A percentile compares a stretch with the other conserved stretches of the same genome.
phyloP scores from a whole-genome alignment of 1,140 invertebrate genomes.

The Drosophila sulfurigaster region DNA sequence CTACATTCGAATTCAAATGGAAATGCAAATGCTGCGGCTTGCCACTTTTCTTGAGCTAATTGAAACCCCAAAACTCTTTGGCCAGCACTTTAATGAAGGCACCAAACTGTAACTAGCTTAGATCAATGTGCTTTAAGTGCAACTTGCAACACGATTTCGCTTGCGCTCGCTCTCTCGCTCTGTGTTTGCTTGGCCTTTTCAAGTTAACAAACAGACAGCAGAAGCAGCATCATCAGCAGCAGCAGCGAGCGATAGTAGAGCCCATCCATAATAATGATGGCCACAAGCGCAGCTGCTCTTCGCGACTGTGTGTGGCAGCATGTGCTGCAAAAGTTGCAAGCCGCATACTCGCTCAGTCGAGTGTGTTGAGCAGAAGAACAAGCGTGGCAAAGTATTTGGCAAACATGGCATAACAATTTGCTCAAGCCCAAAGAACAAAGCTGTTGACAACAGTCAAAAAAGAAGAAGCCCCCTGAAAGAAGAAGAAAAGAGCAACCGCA shows the following conservation, averaged over 20 bases:
- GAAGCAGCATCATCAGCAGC: slow-evolving; percentile 12
- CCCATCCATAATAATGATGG: slow-evolving; percentile 53
- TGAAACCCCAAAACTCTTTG: slow-evolving; percentile 48
- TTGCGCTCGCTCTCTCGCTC: slow-evolving; percentile 1
- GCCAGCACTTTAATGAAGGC: slow-evolving; percentile 37
- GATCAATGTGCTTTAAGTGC: slow-evolving; percentile 33
- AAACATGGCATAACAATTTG: slow-evolving; percentile 80
- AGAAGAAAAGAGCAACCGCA: slow-evolving; percentile 39
- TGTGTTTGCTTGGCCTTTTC: slow-evolving; percentile 46
- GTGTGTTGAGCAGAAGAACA: slow-evolving; percentile 50
- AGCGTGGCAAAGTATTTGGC: slow-evolving; percentile 76
- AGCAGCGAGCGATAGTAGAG: neutral
- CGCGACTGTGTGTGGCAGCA: slow-evolving; percentile 19
- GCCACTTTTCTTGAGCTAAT: slow-evolving; percentile 56
- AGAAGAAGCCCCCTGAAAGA: neutral
- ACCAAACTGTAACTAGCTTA: slow-evolving; percentile 15
- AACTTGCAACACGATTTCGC: slow-evolving; percentile 4
- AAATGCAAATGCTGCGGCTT: slow-evolving; percentile 47
- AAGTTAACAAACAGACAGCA: slow-evolving; percentile 45
- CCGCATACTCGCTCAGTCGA: slow-evolving; percentile 11
- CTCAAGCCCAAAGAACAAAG: slow-evolving; percentile 55
- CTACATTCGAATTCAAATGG: slow-evolving; percentile 21
- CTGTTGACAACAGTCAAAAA: slow-evolving; percentile 61
- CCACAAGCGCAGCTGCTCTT: slow-evolving; percentile 32
- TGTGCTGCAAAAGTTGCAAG: slow-evolving; percentile 45